Percentiles rank a stretch among this genome's conserved stretches.
Evolutionary conservation across 2,888 invertebrate genomes (phyloP).

Genomic region (Nowickia ferox): DNA sequence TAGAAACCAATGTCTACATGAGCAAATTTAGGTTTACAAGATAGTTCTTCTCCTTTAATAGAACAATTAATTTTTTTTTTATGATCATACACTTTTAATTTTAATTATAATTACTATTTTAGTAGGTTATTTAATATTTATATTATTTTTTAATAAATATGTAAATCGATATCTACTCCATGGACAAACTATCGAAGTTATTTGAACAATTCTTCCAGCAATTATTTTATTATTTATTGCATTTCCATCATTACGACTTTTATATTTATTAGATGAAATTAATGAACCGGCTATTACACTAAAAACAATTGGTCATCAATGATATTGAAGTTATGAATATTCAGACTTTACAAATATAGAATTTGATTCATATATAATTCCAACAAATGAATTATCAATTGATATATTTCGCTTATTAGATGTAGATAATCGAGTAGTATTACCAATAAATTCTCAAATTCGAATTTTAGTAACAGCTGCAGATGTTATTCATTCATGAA

Average conservation of each 20-base stretch:
- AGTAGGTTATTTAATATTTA: conserved; percentile 85
- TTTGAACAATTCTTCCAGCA: conserved; percentile 87
- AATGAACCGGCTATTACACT: conserved; percentile 85
- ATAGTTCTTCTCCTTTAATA: conserved; percentile 86
- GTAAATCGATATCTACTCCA: conserved; percentile 85
- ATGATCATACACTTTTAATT: conserved; percentile 86
- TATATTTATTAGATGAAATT: conserved; percentile 87
- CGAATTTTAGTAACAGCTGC: conserved; percentile 86
- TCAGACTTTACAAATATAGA: conserved; percentile 85
- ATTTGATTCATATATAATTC: conserved; percentile 87
- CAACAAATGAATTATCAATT: conserved; percentile 81
- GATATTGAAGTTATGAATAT: conserved; percentile 88
- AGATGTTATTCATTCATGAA: conserved; percentile 88
- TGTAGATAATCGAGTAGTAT: conserved; percentile 86
- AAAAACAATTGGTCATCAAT: conserved; percentile 87
- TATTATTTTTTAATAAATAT: conserved; percentile 85
- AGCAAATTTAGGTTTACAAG: conserved; percentile 85
- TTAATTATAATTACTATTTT: conserved; percentile 86
- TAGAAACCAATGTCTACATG: conserved; percentile 86
- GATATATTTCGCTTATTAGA: conserved; percentile 86
- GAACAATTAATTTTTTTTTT: conserved; percentile 87
- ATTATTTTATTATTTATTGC: conserved; percentile 87
- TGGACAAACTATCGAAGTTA: conserved; percentile 85
- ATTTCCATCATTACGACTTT: conserved; percentile 85
- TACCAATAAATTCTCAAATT: conserved; percentile 86